A percentile compares a stretch with the other conserved stretches of the same genome.
These are phyloP conservation scores for Rhingia campestris DNA, from an alignment of 2,888 invertebrate species.

Conservation along the genomic window DNA sequence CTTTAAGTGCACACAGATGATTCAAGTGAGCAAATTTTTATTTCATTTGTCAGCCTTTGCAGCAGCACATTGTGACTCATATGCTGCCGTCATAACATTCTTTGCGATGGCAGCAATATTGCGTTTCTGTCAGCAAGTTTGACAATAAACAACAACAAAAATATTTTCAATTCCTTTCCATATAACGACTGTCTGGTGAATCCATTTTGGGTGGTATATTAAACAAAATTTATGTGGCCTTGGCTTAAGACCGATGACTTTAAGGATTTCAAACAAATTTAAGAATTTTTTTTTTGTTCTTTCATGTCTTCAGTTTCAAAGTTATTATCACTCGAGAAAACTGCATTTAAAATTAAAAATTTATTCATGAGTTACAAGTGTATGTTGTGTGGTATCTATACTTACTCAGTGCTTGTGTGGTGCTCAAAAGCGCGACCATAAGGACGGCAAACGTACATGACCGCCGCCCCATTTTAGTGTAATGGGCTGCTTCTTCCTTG, in stretches of 20 bases:
- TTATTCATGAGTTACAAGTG: conserved; percentile 12
- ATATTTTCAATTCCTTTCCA: no score
- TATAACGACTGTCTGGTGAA: no score
- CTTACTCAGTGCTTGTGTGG: conserved; percentile 81
- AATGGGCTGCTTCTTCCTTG: conserved; percentile 56
- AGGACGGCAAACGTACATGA: conserved; percentile 81
- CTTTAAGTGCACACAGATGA: conserved; percentile 11
- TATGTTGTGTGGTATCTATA: conserved; percentile 52
- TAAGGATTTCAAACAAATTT: no score
- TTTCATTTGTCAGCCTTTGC: background rate
- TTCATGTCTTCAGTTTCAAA: background rate
- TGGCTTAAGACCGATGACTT: no score
- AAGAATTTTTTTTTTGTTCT: no score
- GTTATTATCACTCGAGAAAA: background rate
- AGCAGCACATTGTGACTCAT: conserved; percentile 16
- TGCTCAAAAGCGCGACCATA: conserved; percentile 79
- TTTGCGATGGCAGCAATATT: conserved; percentile 25
- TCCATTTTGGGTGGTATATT: no score
- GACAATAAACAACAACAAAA: background rate
- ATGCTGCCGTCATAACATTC: conserved; percentile 34
- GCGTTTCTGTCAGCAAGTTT: background rate
- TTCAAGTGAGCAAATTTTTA: conserved; percentile 17
- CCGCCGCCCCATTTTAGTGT: conserved; percentile 81
- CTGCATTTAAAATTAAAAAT: conserved; percentile 23
- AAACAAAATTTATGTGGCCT: background rate